Conservation (phyloP, 1,140 invertebrate genomes). For the Neodiprion pinetum region DNA sequence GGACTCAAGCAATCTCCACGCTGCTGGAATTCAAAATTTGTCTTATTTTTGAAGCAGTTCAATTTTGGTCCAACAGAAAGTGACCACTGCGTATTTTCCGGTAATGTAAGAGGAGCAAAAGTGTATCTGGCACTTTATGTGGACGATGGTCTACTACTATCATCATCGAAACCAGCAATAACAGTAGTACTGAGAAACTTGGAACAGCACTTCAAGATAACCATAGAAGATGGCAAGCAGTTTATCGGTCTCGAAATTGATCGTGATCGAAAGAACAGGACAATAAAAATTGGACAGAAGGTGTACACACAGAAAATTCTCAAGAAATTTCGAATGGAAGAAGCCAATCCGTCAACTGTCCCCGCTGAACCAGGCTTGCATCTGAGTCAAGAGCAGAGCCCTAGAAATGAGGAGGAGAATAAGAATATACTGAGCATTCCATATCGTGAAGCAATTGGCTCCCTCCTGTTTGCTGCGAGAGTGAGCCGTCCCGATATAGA, state of each 20-base stretch:
- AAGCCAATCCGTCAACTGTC: slow-evolving; percentile 31
- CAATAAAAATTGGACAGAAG: slow-evolving; percentile 32
- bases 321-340: slow-evolving; percentile 36
- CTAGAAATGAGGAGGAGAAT: slow-evolving; percentile 4
- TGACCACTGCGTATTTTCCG: slow-evolving; percentile 37
- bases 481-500: too few species aligned
- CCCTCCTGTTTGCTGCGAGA: slow-evolving; percentile 9
- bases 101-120: slow-evolving; percentile 28
- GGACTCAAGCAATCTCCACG: slow-evolving; percentile 54
- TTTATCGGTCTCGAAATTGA: slow-evolving; percentile 37
- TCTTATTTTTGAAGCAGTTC: slow-evolving; percentile 27
- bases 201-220: slow-evolving; percentile 32
- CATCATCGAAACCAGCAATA: slow-evolving; percentile 19
- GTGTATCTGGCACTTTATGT: slow-evolving; percentile 36
- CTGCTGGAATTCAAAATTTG: slow-evolving; percentile 48
- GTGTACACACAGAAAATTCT: slow-evolving; percentile 37
- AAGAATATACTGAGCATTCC: slow-evolving; percentile 6
- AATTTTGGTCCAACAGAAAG: slow-evolving; percentile 30
- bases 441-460: slow-evolving; percentile 26
- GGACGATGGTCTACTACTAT: slow-evolving; percentile 34
- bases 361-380: slow-evolving; percentile 24
- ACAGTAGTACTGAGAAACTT: slow-evolving; percentile 25
- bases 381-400: slow-evolving; percentile 6
- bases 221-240: slow-evolving; percentile 17
- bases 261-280: slow-evolving; percentile 17